Evolutionary conservation across 2,797 vertebrate genomes (phyloP), one percentile per base, ranked within the genome.

Genomic region (Oreochromis mossambicus): DNA sequence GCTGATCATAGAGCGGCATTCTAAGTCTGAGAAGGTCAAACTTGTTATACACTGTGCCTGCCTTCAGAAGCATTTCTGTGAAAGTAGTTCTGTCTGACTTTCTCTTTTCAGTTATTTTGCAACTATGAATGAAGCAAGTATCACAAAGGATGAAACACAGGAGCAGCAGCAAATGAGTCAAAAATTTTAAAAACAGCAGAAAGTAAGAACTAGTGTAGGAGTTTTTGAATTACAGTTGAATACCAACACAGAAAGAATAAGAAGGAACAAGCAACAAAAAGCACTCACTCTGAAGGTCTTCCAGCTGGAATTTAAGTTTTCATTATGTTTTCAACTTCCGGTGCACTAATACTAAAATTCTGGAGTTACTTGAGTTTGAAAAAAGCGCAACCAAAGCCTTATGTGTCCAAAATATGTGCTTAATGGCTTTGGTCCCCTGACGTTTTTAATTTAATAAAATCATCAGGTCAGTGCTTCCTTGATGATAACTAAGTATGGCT

Each of bases 1-100:
- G 52, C 75, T 88, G 81, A 90, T 78, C 58, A 46, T 1, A 81
- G 63, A 73, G 19, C 41, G 12, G 52, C 26, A 19, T 58, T 91
- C 46, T 56, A 70, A 80, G 79, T 54, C 80, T 63, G 26, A 79
- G 32, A 83, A 84, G 75, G 83, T 87, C 84, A 84, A 76, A 79
- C 7, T 5, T 83, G 36, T 15, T 34, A n/a, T 61, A 24, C 36
- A n/a, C n/a, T 43, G 12, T 52, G n/a, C 12, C 21, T 36, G 38
- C 29, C 32, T 51, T n/a, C 36, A 41, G 61, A 41, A 21, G 61
- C 61, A 38, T 41, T 41, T 66, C 61, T 66, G 32, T 24, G 6
- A 24, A 32, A 24, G 15, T 14, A 61, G 32, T 38, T 36, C n/a
- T 17, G 14, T 77, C 48, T 79, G 66, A 63, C 66, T 58, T 68